Evolutionary conservation across 2,797 vertebrate genomes (phyloP).

Genomic region (Hafferia zeledoni): DNA sequence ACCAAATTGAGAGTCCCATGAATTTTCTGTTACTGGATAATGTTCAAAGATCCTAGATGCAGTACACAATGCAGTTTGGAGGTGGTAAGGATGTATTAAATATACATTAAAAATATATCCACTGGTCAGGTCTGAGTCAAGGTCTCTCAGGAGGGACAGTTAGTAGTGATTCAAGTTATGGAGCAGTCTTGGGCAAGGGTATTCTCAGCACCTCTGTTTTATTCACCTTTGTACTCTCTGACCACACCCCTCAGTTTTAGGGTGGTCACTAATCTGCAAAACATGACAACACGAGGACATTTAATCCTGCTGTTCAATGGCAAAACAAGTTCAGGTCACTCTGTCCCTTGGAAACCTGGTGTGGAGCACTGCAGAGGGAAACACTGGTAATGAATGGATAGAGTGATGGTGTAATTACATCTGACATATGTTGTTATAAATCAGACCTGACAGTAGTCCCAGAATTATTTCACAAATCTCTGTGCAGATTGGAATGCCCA

Average conservation of each 20-base stretch:
- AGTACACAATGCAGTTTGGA: not conserved
- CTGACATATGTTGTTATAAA: constrained; percentile 41
- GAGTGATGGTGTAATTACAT: constrained; percentile 23
- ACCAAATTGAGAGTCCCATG: not conserved
- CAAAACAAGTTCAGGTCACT: not conserved
- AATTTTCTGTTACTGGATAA: not conserved
- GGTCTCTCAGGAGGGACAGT: not conserved
- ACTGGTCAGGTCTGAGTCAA: not conserved
- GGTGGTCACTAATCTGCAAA: not conserved
- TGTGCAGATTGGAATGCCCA: not conserved
- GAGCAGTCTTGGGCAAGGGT: not conserved
- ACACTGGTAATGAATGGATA: not conserved
- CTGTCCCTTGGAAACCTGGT: not conserved
- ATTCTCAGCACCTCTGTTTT: not conserved
- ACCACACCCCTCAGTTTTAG: not conserved
- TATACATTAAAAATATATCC: not conserved
- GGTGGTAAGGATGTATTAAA: accelerated
- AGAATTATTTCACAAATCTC: constrained; percentile 32
- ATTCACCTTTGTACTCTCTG: not conserved
- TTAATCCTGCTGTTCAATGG: not conserved
- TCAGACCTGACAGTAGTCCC: constrained; percentile 34
- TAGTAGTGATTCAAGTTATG: not conserved
- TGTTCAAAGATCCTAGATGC: not conserved
- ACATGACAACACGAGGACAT: not conserved
- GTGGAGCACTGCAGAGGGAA: not conserved